Percentiles rank a stretch among this genome's conserved stretches.
These are phyloP conservation scores for Sebastes ruberrimus DNA, from an alignment of 2,797 vertebrate species.

Conservation along the genomic window DNA sequence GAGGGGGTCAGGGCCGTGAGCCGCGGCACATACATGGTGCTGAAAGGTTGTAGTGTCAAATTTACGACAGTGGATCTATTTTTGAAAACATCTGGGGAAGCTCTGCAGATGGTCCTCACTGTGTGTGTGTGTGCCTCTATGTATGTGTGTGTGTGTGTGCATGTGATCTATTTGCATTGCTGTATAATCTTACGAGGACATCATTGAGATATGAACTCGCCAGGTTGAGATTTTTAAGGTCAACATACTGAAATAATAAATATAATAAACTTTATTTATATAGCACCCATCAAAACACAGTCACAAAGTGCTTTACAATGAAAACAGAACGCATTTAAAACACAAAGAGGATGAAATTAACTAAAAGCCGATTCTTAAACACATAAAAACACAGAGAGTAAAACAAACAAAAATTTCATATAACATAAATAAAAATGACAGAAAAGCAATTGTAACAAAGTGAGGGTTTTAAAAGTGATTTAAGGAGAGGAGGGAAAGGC, in stretches of 20 bases:
- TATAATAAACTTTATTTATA: no score
- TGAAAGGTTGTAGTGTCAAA: slow-evolving; percentile 44
- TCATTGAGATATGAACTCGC: background rate
- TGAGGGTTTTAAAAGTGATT: no score
- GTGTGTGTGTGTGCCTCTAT: background rate
- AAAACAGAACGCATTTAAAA: no score
- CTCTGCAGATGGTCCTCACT: background rate
- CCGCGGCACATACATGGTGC: background rate
- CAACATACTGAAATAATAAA: background rate
- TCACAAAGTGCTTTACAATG: no score
- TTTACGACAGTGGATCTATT: slow-evolving; percentile 51
- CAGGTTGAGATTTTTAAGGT: background rate
- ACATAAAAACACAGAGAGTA: no score
- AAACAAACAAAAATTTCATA: no score
- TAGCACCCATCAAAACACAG: no score
- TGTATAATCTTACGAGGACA: slow-evolving; percentile 21
- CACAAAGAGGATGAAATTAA: no score
- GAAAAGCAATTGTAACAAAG: no score
- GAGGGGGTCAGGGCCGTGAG: background rate
- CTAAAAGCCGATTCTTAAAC: no score
- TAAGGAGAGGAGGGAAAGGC: no score
- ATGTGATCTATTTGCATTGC: background rate
- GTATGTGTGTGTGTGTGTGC: background rate
- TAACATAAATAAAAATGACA: no score
- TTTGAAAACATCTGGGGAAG: slow-evolving; percentile 55